A percentile compares a stretch with the other conserved stretches of the same genome.
Conservation (phyloP, 2,113 vertebrate species). For the Salvelinus alpinus region DNA sequence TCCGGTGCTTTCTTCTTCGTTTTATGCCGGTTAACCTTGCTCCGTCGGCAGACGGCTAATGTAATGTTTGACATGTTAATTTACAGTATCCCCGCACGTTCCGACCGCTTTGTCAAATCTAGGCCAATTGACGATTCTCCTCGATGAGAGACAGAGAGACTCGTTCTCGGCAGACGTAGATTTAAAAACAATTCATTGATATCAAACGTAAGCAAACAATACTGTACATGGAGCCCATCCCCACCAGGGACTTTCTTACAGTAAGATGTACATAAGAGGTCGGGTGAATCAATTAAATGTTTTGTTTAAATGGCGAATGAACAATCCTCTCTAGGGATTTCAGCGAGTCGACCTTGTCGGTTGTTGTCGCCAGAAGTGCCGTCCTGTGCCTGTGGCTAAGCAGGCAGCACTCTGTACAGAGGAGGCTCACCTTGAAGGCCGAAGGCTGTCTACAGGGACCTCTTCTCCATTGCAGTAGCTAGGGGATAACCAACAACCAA, state of each 20-base stretch:
- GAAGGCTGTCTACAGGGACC: conserved; percentile 62
- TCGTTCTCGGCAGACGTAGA: conserved; percentile 25
- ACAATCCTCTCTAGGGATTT: conserved; percentile 50
- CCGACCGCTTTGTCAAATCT: conserved; percentile 64
- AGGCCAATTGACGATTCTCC: conserved; percentile 69
- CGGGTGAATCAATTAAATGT: conserved; percentile 60
- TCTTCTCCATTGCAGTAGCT: conserved; percentile 57
- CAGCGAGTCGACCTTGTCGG: conserved; percentile 55
- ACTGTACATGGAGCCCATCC: conserved; percentile 14
- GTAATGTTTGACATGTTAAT: conserved; percentile 11
- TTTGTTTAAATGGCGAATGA: conserved; percentile 49
- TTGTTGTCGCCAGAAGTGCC: conserved; percentile 56
- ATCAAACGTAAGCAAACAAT: conserved; percentile 39
- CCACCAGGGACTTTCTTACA: conserved; percentile 59
- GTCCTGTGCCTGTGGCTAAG: conserved; percentile 61
- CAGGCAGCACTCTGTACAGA: conserved; percentile 52
- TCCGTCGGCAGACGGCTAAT: conserved; percentile 48
- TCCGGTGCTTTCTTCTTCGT: conserved; percentile 60
- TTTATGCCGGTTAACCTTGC: conserved; percentile 69
- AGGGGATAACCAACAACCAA: conserved; percentile 68
- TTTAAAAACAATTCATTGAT: conserved; percentile 46
- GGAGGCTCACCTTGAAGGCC: conserved; percentile 58
- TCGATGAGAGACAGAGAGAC: not conserved
- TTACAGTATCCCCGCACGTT: conserved; percentile 32
- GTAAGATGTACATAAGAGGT: conserved; percentile 55